A percentile compares a stretch with the other conserved stretches of the same genome.
phyloP scores from a whole-genome alignment of 1,140 invertebrate genomes.

The Physella acuta region DNA sequence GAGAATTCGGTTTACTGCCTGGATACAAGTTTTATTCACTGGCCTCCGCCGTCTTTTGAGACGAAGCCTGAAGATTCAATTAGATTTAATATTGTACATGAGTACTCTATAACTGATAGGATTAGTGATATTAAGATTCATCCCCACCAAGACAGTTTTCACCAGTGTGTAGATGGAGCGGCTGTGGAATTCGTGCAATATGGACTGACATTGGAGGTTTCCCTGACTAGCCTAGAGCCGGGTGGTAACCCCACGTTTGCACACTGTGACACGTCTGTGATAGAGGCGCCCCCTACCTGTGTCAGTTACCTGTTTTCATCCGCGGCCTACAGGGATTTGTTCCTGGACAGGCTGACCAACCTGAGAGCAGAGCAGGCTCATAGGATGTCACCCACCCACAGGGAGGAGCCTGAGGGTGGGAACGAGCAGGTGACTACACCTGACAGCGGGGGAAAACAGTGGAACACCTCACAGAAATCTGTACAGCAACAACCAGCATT shows the following conservation, averaged over 20 bases:
- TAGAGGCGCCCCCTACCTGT: not conserved
- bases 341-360: conserved; percentile 46
- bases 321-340: conserved; percentile 38
- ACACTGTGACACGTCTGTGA: not conserved
- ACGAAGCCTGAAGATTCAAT: conserved; percentile 29
- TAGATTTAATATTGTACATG: conserved; percentile 39
- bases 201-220: conserved; percentile 6
- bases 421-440: conserved; percentile 38
- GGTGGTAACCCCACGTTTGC: no score
- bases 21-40: conserved; percentile 37
- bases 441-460: not conserved
- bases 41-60: conserved; percentile 48
- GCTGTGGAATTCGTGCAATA: not conserved
- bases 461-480: not conserved
- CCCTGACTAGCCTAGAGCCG: not conserved
- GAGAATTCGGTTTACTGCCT: conserved; percentile 48
- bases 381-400: conserved; percentile 41
- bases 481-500: not conserved
- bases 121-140: conserved; percentile 50
- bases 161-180: not conserved
- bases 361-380: conserved; percentile 48
- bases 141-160: not conserved
- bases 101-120: conserved; percentile 47
- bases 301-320: conserved; percentile 36
- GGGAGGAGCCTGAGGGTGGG: conserved; percentile 53